These are phyloP conservation scores for Otocyon megalotis DNA, from an alignment of 2,113 vertebrate genomes.

Conservation along the genomic window DNA sequence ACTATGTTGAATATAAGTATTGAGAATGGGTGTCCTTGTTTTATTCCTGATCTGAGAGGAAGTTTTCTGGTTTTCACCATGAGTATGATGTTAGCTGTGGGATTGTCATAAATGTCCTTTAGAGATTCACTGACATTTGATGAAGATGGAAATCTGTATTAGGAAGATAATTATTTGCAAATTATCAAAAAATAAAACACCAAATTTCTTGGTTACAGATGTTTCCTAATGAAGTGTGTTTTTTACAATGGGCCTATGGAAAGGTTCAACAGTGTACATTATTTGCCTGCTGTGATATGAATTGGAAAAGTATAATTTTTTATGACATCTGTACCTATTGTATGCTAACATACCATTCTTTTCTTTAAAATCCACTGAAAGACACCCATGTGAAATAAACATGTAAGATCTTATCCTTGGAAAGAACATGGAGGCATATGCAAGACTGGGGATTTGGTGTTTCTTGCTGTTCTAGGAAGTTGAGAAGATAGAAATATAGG, in stretches of 20 bases:
- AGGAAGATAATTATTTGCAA: neutral
- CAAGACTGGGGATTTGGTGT: neutral
- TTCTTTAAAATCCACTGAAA: neutral
- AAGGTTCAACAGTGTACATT: neutral
- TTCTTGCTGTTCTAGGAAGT: neutral
- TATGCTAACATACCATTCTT: neutral
- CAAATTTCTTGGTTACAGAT: neutral
- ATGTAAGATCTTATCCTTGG: neutral
- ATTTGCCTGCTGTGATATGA: neutral
- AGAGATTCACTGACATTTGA: constrained; percentile 30
- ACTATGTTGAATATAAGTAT: neutral
- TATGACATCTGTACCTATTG: neutral
- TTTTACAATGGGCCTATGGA: neutral
- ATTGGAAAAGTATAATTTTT: neutral
- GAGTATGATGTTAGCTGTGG: neutral
- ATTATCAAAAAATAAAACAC: constrained; percentile 19
- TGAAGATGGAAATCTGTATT: neutral
- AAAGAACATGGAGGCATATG: neutral
- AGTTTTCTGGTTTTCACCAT: neutral
- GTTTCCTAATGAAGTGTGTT: neutral
- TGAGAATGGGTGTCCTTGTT: neutral
- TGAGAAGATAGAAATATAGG: neutral
- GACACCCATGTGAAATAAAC: neutral
- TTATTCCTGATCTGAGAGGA: neutral
- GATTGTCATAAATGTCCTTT: neutral